Evolutionary conservation across 2,797 vertebrate species (phyloP), one percentile per base, ranked within the genome.

Genomic region (Lycodopsis pacificus): DNA sequence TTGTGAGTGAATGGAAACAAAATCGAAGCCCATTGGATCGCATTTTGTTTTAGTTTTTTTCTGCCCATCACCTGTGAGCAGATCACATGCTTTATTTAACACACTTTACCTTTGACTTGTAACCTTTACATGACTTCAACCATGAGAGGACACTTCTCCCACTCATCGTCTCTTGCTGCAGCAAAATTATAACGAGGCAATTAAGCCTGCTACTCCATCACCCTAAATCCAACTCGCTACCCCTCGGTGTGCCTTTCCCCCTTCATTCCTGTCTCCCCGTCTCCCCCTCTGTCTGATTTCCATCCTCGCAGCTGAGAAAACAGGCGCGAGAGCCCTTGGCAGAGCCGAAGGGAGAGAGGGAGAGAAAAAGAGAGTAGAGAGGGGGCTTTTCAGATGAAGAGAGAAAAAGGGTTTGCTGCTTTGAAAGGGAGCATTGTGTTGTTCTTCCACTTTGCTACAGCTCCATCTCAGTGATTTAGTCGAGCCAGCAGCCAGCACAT

Each of bases 221-320:
- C 65, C 59, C 66, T 65, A n/a, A 59, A 68, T 75, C 20, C 53
- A 64, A 25, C 76, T 83, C 65, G 66, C 61, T 46, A 20, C 68
- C 46, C 56, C 27, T 59, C 49, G 25, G 34, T 56, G 68, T 72
- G 42, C 65, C 38, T 32, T 22, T 48, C 38, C 69, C 40, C 63
- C 63, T 85, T 74, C 76, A 75, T 88, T 76, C 80, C 76, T 72
- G 44, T 77, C 80, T 69, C 79, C 58, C 62, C 4, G 66, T 73
- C 81, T 54, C 62, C 36, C 73, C 64, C 70, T 68, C 76, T 77
- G 87, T 93, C 90, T 93, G 89, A 90, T 88, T 91, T 93, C 87
- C 81, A 90, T 91, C 82, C 87, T 89, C 88, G 88, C 95, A 95
- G 93, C 92, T 95, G 94, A 91, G 85, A 94, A 94, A 95, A 95